Evolutionary conservation across 2,888 invertebrate species (phyloP).

Genomic region (Ptychoptera contaminata): DNA sequence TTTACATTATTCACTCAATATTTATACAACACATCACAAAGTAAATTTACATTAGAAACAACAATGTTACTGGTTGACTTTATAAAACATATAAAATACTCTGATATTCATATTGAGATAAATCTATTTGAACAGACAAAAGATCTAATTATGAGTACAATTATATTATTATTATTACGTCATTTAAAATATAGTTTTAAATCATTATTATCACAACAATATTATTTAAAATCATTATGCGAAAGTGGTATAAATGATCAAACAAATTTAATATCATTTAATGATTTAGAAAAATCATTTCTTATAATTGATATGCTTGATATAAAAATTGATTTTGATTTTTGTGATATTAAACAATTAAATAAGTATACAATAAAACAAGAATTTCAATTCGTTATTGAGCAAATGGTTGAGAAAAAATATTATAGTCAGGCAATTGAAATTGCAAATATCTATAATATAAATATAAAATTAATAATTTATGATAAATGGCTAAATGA

Average conservation of each 20-base stretch:
- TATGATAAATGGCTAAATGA: conserved; percentile 34
- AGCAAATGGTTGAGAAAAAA: conserved; percentile 29
- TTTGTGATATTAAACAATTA: no score
- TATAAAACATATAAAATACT: no score
- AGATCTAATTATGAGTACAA: conserved; percentile 35
- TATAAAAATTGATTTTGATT: no score
- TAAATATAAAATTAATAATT: conserved; percentile 32
- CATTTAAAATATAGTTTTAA: conserved; percentile 44
- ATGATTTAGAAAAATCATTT: no score
- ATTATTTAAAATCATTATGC: conserved; percentile 42
- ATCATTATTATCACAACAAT: conserved; percentile 45
- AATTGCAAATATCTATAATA: conserved; percentile 31
- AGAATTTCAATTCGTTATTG: conserved; percentile 3
- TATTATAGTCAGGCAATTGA: conserved; percentile 36
- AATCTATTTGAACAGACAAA: conserved; percentile 11
- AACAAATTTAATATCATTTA: no score
- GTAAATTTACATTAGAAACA: conserved; percentile 27
- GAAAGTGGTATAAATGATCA: conserved; percentile 39
- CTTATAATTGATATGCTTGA: no score
- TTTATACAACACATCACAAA: conserved; percentile 35
- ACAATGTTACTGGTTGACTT: no score
- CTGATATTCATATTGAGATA: no score
- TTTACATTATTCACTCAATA: conserved; percentile 42
- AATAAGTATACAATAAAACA: no score
- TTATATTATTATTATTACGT: conserved; percentile 42